These are phyloP conservation scores for Aelia acuminata DNA, from an alignment of 2,888 invertebrate genomes.

Conservation along the genomic window DNA sequence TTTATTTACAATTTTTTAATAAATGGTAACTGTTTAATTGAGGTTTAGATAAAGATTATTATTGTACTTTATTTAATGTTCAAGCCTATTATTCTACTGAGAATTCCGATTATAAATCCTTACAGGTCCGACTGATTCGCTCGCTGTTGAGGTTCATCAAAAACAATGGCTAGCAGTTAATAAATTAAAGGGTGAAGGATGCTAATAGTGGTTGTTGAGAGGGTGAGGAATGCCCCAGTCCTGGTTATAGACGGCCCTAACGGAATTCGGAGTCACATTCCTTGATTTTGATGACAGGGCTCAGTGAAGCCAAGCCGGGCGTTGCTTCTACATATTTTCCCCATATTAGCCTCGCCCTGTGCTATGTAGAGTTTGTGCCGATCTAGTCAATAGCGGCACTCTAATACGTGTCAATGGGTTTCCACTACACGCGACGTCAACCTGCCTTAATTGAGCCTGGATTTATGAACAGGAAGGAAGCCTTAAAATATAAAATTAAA, in stretches of 20 bases:
- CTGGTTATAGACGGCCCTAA: background rate
- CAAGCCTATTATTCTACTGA: too few relatives aligned
- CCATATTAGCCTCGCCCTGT: background rate
- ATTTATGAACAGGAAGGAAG: background rate
- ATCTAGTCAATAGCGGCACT: background rate
- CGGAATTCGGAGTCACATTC: conserved; percentile 23
- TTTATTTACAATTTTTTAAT: too few relatives aligned
- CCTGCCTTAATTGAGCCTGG: background rate
- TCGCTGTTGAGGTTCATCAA: background rate
- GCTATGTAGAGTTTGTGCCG: background rate
- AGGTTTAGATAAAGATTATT: too few relatives aligned
- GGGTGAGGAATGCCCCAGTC: background rate
- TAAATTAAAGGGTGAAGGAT: background rate
- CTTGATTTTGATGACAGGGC: conserved; percentile 1
- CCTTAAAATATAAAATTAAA: background rate
- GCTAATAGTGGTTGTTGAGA: background rate
- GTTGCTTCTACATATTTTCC: background rate
- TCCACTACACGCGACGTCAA: background rate
- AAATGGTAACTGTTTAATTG: too few relatives aligned
- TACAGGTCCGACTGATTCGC: too few relatives aligned
- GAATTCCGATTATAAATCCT: too few relatives aligned
- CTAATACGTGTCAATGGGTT: background rate
- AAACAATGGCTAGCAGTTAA: background rate
- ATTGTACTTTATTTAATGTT: too few relatives aligned
- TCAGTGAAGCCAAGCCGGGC: background rate